phyloP scores from a whole-genome alignment of 1,140 invertebrate genomes.

The Nasonia longicornis region DNA sequence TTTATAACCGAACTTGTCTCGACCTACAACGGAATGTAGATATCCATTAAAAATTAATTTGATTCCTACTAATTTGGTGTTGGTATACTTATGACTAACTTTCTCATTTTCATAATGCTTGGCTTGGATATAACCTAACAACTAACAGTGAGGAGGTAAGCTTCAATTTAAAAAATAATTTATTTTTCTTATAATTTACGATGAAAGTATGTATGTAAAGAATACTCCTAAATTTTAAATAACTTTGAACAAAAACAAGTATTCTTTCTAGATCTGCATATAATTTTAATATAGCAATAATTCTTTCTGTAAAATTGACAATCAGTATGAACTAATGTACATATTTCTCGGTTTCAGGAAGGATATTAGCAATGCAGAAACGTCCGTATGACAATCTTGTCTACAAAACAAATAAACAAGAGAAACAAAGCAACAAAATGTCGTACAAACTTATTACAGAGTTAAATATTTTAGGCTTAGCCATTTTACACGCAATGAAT shows the following conservation, averaged over 20 bases:
- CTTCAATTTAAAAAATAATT: not conserved
- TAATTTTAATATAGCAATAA: no score
- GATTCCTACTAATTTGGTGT: constrained; percentile 56
- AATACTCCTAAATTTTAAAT: not conserved
- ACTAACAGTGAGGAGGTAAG: constrained; percentile 55
- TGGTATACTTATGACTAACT: constrained; percentile 46
- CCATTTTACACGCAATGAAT: constrained; percentile 59
- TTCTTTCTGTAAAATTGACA: no score
- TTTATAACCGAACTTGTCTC: no score
- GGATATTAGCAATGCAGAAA: constrained; percentile 73
- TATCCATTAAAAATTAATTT: not conserved
- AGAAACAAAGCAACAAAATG: constrained; percentile 51
- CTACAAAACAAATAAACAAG: constrained; percentile 53
- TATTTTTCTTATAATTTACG: no score
- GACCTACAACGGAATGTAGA: no score
- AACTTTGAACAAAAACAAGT: not conserved
- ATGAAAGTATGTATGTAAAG: not conserved
- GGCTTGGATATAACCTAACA: constrained; percentile 27
- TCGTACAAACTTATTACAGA: constrained; percentile 62
- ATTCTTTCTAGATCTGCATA: not conserved
- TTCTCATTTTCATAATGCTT: constrained; percentile 42
- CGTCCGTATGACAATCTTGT: constrained; percentile 68
- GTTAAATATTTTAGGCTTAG: constrained; percentile 62
- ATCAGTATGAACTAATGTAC: not conserved
- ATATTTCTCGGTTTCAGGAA: constrained; percentile 66